Base-by-base conservation (phyloP, 1,140 invertebrate genomes). In the Achroia grisella region DNA sequence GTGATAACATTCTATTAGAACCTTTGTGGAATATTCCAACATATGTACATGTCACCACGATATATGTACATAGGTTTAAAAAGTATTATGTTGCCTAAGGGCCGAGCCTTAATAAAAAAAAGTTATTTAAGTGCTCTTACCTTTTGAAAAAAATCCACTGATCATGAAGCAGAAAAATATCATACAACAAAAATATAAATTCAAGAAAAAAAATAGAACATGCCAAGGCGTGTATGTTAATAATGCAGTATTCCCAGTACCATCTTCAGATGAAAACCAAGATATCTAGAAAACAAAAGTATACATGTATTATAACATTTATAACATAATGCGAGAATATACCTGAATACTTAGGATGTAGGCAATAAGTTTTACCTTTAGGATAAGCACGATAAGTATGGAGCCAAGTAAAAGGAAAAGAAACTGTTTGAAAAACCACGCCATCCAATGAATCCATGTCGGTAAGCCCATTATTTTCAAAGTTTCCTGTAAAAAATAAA, bases 381-480 rank as follows among this genome's bases (percentile, higher is more conserved):
- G 55, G 28, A 90, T 48, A 0, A 89, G 44, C 5, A 88, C 71
- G 10, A 91, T 87, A 2, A 91, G 36, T 13, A 86, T 61, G 0
- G 86, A 74, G 2, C 88, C 88, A 27, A 94, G 79, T 0, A 91
- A 50, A 8, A 94, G 75, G 62, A 92, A 92, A 3, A 92, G 62
- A 54, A 94, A 91, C 48, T 91, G 90, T 62, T 95, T 93, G 9
- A 90, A 77, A 70, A 95, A 95, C 93, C 94, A 95, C 0, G 94
- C 93, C 1, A 87, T 80, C 93, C 94, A 96, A 65, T 96, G 94
- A 31, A 96, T 64, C 92, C 92, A 95, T 48, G 91, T 92, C 4
- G 89, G 88, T 2, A 96, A 70, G 6, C 95, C 95, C 94, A 96
- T 96, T 63, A 95, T 93, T 83, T 94, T 95, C 93, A 95, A 95